Percentiles rank a stretch among this genome's conserved stretches.
Evolutionary conservation across 2,888 invertebrate species (phyloP).

Genomic region (Xylocampa areola): DNA sequence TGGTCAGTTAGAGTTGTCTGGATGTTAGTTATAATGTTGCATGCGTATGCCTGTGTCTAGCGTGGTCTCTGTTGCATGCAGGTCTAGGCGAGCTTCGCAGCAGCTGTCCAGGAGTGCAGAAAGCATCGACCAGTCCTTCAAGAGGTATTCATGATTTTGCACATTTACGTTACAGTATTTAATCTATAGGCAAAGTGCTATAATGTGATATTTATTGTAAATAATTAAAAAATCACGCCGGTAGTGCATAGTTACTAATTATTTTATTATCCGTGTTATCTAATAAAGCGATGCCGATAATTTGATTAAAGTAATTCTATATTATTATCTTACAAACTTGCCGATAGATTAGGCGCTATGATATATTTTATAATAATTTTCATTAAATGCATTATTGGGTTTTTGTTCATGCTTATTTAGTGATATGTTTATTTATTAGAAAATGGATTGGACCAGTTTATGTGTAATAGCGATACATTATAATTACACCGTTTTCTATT

Average conservation of each 20-base stretch:
- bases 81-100: slow-evolving; percentile 96
- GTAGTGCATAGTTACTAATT: slow-evolving; percentile 5
- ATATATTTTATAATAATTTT: slow-evolving; percentile 13
- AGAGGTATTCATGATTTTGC: slow-evolving; percentile 85
- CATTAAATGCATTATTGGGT: slow-evolving; percentile 19
- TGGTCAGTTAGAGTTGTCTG: slow-evolving; percentile 57
- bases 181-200: slow-evolving; percentile 36
- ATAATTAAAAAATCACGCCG: slow-evolving; percentile 34
- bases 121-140: slow-evolving; percentile 90
- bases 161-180: slow-evolving; percentile 34
- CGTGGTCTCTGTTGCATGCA: slow-evolving; percentile 90
- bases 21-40: slow-evolving; percentile 74
- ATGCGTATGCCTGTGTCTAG: slow-evolving; percentile 86
- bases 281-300: slow-evolving; percentile 23
- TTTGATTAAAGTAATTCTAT: slow-evolving; percentile 27
- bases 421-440: not conserved
- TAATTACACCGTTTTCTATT: too few species aligned
- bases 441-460: not conserved
- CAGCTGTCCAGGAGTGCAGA: slow-evolving; percentile 93
- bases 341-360: slow-evolving; percentile 25
- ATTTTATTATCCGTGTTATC: slow-evolving; percentile 20
- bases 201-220: too few species aligned
- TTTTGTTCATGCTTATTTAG: slow-evolving; percentile 19
- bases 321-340: slow-evolving; percentile 37
- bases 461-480: too few species aligned